These are phyloP conservation scores for Mormyrus lacerda DNA, from an alignment of 2,113 vertebrate genomes.

Conservation along the genomic window DNA sequence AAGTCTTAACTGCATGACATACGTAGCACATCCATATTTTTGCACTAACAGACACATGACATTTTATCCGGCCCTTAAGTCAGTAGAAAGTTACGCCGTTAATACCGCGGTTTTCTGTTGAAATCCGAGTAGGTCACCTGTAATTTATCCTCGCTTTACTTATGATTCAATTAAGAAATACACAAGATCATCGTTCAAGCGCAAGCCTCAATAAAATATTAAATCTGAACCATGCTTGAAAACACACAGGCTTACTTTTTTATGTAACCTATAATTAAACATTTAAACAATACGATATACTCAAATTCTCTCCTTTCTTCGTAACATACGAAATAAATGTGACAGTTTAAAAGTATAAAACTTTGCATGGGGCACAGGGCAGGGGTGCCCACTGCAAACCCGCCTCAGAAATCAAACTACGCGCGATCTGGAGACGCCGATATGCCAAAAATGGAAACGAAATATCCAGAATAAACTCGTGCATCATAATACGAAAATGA, in stretches of 20 bases:
- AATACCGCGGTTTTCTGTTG: neutral
- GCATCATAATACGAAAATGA: neutral
- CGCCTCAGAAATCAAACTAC: neutral
- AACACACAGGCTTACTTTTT: neutral
- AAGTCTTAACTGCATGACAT: neutral
- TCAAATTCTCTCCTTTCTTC: neutral
- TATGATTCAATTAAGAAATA: neutral
- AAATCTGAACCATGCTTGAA: neutral
- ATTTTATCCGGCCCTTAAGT: neutral
- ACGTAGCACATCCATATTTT: neutral
- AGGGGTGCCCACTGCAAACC: neutral
- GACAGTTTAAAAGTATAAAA: neutral
- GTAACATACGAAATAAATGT: neutral
- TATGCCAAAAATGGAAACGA: neutral
- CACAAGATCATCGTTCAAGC: neutral
- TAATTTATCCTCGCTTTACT: neutral
- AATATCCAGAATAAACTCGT: neutral
- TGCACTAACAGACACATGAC: neutral
- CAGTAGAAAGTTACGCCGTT: neutral
- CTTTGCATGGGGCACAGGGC: neutral
- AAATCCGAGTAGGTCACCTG: neutral
- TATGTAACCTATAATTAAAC: neutral
- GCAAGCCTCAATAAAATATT: neutral
- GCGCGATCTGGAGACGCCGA: neutral
- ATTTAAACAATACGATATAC: neutral